Evolutionary conservation across 2,113 vertebrate species (phyloP), one percentile per base, ranked within the genome.

Genomic region (Sebastes schlegelii): DNA sequence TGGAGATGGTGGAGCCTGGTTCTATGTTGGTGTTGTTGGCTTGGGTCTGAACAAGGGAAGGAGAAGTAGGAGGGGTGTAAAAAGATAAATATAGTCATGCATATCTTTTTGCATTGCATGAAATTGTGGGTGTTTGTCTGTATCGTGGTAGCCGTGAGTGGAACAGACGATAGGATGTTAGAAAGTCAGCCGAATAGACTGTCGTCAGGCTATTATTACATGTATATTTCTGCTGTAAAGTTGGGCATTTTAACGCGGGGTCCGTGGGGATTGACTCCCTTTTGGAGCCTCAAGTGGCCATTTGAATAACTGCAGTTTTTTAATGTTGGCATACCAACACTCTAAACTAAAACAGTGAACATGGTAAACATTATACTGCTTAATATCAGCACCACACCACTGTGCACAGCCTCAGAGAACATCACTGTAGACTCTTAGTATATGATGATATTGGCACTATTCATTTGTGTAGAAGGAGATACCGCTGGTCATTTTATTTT

Each of bases 1-100:
- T 4, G n/a, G 84, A 90, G 60, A 93, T 10, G n/a, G 48, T 83
- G 55, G 88, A 86, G 1, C 92, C 94, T 0, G 86, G 93, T 60
- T 95, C 91, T n/a, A 93, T 19, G 43, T 57, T 86, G 23, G 76
- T 90, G 63, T 5, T 84, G 85, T 85, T 84, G 49, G 13, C 13
- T 82, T 88, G 8, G 0, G 83, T 45, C 95, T 95, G 52, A 40
- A 82, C 21, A 60, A 48, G 43, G 1, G 26, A 9, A 12, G 13
- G 7, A 0, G 45, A 42, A 8, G 13, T 16, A 46, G 8, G 5
- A 23, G 16, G 16, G n/a, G 34, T 26, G 34, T 17, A 65, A 2
- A 49, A 4, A n/a, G 42, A 3, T 12, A 10, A 17, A 43, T 14
- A 10, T 1, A 4, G 43, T 61, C 1, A n/a, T 2, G 14, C 17